Evolutionary conservation across 2,113 vertebrate species (phyloP).

Genomic region (Alosa alosa): DNA sequence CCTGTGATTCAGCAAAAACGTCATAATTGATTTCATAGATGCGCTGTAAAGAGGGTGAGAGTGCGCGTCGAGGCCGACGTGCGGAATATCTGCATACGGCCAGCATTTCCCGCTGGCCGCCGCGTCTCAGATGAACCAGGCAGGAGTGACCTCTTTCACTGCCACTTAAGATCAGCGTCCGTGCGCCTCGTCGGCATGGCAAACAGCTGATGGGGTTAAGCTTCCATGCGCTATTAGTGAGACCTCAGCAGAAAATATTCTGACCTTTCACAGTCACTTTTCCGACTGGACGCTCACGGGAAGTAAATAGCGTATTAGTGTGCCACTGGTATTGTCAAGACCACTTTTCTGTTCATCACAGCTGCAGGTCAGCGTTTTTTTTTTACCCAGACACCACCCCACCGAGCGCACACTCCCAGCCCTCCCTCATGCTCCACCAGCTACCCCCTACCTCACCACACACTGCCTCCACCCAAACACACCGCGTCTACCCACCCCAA

Average conservation of each 20-base stretch:
- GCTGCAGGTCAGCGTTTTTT: conserved; percentile 51
- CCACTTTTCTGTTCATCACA: conserved; percentile 41
- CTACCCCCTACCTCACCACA: conserved; percentile 22
- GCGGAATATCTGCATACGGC: neutral
- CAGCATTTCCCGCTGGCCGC: conserved; percentile 24
- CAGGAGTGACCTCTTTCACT: conserved; percentile 16
- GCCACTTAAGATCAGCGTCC: conserved; percentile 29
- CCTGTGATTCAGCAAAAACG: neutral
- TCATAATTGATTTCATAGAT: neutral
- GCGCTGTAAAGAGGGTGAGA: conserved; percentile 2
- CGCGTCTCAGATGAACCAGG: neutral
- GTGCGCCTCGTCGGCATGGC: conserved; percentile 14
- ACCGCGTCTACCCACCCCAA: conserved; percentile 22
- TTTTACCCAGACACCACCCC: neutral
- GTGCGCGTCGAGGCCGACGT: neutral
- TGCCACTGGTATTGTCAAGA: conserved; percentile 48
- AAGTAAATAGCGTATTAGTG: conserved; percentile 59
- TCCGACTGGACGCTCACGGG: conserved; percentile 39
- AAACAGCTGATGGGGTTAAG: conserved; percentile 49
- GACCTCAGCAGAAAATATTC: conserved; percentile 43
- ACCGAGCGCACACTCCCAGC: neutral
- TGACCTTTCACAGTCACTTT: conserved; percentile 45
- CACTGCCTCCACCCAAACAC: conserved; percentile 32
- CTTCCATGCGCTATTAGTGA: conserved; percentile 31
- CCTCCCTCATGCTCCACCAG: conserved; percentile 21